These are phyloP conservation scores for Sceloporus tristichus DNA, from an alignment of 2,113 vertebrate genomes.

Conservation along the genomic window DNA sequence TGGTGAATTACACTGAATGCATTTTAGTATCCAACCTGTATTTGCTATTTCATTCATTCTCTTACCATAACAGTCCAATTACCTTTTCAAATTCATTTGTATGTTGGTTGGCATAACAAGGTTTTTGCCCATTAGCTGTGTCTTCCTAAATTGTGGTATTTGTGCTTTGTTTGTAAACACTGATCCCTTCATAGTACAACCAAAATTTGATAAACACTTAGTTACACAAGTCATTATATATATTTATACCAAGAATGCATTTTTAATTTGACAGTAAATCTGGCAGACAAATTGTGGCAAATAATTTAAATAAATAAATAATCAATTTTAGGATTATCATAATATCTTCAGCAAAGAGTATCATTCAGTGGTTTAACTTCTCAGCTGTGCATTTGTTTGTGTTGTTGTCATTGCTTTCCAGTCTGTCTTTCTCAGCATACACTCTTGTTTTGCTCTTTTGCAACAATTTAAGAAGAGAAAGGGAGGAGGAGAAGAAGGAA, in stretches of 20 bases:
- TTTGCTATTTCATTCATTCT: too few species aligned
- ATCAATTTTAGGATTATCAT: not conserved
- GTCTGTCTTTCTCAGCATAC: not conserved
- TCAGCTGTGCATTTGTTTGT: not conserved
- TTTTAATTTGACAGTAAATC: slow-evolving; percentile 1
- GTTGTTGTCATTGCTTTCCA: not conserved
- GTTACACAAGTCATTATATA: not conserved
- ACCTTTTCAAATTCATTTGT: not conserved
- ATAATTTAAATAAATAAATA: too few species aligned
- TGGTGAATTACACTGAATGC: not conserved
- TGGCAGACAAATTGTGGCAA: too few species aligned
- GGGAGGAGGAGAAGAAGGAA: too few species aligned
- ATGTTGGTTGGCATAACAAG: not conserved
- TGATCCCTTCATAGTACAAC: not conserved
- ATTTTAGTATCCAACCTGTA: not conserved
- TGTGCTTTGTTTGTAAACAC: not conserved
- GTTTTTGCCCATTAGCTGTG: slow-evolving; percentile 23
- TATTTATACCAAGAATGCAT: not conserved
- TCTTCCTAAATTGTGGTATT: slow-evolving; percentile 6
- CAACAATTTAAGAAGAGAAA: too few species aligned
- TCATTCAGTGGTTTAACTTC: not conserved
- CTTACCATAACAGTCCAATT: too few species aligned
- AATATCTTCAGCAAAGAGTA: not conserved
- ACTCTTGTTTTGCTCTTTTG: too few species aligned
- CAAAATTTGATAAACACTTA: not conserved